phyloP scores from a whole-genome alignment of 2,888 invertebrate species.

The Mythimna impura region DNA sequence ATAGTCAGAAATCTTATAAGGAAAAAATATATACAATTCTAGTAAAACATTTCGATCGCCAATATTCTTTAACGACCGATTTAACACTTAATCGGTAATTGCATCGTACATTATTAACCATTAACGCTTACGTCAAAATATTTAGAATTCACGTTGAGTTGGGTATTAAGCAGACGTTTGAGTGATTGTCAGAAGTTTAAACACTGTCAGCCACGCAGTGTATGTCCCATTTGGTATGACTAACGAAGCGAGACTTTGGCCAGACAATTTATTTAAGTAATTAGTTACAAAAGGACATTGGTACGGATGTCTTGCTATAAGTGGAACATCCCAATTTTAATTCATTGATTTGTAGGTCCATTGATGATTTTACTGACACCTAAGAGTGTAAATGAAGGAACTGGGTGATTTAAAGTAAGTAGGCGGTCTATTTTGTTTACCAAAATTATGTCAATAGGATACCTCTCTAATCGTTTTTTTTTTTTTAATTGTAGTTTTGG shows the following conservation, averaged over 20 bases:
- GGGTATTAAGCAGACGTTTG: conserved; percentile 14
- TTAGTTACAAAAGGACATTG: conserved; percentile 47
- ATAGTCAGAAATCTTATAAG: neutral
- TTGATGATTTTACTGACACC: conserved; percentile 3
- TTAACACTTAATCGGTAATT: neutral
- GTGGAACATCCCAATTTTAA: conserved; percentile 9
- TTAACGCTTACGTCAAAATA: neutral
- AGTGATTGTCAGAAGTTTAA: conserved; percentile 17
- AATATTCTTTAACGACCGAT: neutral
- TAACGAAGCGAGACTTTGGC: conserved; percentile 68
- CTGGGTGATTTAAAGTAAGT: neutral
- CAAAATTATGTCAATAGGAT: neutral
- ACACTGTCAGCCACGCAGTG: conserved; percentile 40
- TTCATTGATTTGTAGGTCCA: conserved; percentile 23
- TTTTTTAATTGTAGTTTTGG: neutral
- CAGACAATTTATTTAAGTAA: conserved; percentile 68
- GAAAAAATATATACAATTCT: neutral
- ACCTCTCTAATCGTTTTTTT: too few species aligned
- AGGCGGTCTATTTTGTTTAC: too few species aligned
- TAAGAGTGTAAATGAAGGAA: neutral
- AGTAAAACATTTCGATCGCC: neutral
- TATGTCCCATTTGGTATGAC: conserved; percentile 64
- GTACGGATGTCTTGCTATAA: neutral
- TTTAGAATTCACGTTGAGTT: neutral
- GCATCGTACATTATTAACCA: neutral